These are phyloP conservation scores for Opisthocomus hoazin DNA, from an alignment of 2,113 vertebrate genomes.

Conservation along the genomic window DNA sequence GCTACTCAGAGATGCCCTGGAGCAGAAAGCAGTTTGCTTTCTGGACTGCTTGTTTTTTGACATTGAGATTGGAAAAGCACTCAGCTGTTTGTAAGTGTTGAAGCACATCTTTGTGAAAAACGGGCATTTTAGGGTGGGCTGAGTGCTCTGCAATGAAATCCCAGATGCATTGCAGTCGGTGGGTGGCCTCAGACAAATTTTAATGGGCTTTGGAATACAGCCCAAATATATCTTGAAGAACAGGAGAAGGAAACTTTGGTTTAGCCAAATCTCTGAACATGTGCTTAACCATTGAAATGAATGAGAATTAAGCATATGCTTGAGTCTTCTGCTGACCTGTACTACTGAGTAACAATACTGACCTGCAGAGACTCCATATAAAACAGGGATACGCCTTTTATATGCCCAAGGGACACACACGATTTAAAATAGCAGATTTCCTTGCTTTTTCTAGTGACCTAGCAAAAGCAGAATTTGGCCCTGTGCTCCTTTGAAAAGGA, in stretches of 20 bases:
- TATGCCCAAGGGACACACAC: background rate
- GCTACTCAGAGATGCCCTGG: background rate
- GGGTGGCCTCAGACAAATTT: background rate
- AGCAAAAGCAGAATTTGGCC: background rate
- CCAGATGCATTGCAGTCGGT: background rate
- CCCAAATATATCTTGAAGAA: background rate
- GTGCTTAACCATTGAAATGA: background rate
- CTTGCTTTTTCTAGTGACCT: background rate
- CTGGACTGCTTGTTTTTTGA: background rate
- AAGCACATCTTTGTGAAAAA: background rate
- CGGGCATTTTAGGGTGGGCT: background rate
- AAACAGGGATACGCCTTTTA: background rate
- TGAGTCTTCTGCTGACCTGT: background rate
- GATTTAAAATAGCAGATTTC: background rate
- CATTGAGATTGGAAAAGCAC: background rate
- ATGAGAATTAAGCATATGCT: background rate
- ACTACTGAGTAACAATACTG: background rate
- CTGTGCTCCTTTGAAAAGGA: background rate
- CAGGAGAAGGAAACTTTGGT: background rate
- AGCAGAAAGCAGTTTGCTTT: background rate
- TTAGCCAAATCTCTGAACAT: background rate
- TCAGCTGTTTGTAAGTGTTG: background rate
- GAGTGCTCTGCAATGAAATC: background rate
- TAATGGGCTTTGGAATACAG: background rate
- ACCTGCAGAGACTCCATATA: background rate